phyloP scores from a whole-genome alignment of 2,797 vertebrate genomes.

The Urophycis tenuis region DNA sequence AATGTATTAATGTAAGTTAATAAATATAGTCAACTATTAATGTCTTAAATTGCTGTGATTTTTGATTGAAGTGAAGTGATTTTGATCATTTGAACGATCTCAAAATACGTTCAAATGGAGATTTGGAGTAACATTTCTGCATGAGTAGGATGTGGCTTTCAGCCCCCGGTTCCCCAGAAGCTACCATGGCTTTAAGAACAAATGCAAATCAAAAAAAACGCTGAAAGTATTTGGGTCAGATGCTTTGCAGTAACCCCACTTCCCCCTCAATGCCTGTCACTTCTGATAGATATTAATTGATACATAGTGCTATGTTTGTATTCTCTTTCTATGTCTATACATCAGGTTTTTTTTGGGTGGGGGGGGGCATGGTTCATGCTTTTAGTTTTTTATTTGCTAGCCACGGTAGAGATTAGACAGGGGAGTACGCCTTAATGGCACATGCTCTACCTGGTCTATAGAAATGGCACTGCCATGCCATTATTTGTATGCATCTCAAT shows the following conservation, averaged over 20 bases:
- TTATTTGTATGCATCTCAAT: too few species aligned
- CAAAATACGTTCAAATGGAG: not conserved
- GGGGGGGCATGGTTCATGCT: too few species aligned
- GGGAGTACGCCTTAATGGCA: too few species aligned
- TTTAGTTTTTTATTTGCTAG: too few species aligned
- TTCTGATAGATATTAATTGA: not conserved
- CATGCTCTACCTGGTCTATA: too few species aligned
- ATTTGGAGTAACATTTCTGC: not conserved
- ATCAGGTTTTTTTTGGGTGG: not conserved
- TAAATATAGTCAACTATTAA: not conserved
- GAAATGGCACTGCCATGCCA: too few species aligned
- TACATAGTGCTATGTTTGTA: not conserved
- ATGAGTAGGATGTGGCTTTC: not conserved
- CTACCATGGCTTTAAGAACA: not conserved
- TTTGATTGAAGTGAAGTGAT: too few species aligned
- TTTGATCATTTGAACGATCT: not conserved
- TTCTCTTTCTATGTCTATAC: not conserved
- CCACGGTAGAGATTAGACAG: too few species aligned
- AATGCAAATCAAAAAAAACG: slow-evolving; percentile 11
- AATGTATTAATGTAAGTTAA: too few species aligned
- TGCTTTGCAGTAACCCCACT: not conserved
- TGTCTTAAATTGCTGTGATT: not conserved
- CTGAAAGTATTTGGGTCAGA: slow-evolving; percentile 27
- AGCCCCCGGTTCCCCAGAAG: not conserved
- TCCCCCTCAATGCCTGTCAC: not conserved